Percentiles rank a stretch among this genome's conserved stretches.
Evolutionary conservation across 1,140 invertebrate genomes (phyloP).

Genomic region (Brachionus paranguensis): DNA sequence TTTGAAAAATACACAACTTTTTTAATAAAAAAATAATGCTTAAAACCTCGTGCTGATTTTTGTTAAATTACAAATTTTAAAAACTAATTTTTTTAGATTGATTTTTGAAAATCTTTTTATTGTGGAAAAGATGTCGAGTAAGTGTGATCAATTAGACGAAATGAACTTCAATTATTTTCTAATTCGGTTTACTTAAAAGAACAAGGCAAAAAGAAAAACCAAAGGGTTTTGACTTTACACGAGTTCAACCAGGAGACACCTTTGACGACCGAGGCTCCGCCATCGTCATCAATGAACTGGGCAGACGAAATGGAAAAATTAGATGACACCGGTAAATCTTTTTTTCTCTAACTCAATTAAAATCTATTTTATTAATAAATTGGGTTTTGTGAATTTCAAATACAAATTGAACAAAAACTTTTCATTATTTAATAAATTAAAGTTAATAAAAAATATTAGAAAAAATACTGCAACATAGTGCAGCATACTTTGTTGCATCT

Average conservation of each 20-base stretch:
- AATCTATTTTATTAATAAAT: no score
- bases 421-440: no score
- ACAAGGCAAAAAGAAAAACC: slow-evolving; percentile 36
- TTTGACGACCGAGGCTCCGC: neutral
- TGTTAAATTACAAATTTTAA: neutral
- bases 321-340: neutral
- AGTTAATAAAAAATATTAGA: no score
- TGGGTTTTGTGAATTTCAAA: no score
- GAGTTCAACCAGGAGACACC: neutral
- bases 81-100: neutral
- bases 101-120: neutral
- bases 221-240: neutral
- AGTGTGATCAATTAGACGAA: neutral
- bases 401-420: no score
- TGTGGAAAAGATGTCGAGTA: neutral
- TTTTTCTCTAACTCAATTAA: neutral
- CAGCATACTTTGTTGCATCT: no score
- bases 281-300: slow-evolving; percentile 4
- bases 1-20: neutral
- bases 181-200: neutral
- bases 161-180: neutral
- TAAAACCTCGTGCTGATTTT: neutral
- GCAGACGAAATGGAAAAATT: slow-evolving; percentile 38
- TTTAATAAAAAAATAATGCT: neutral
- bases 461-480: no score